phyloP scores from a whole-genome alignment of 2,888 invertebrate genomes.

The Tenthredo mesomela region DNA sequence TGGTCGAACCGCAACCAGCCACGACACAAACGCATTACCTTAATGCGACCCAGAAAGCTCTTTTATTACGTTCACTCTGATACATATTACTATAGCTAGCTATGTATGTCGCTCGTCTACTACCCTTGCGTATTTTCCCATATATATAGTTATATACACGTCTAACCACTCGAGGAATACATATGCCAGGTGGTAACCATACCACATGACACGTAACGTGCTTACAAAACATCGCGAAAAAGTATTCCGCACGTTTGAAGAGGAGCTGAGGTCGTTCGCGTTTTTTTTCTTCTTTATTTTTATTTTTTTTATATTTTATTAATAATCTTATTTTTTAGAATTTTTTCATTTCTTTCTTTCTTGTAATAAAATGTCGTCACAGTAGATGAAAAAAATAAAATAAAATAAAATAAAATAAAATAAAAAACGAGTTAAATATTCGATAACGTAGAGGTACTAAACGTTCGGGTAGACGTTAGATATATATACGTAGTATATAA shows the following conservation, averaged over 20 bases:
- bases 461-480: neutral
- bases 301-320: neutral
- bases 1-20: constrained; percentile 46
- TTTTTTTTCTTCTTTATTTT: neutral
- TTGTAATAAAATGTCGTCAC: too few species aligned
- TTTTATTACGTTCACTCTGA: constrained; percentile 68
- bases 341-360: neutral
- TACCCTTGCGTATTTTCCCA: neutral
- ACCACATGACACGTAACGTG: constrained; percentile 15
- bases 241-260: neutral
- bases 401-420: too few species aligned
- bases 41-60: constrained; percentile 74
- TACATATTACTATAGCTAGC: constrained; percentile 44
- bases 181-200: constrained; percentile 25
- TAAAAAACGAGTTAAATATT: too few species aligned
- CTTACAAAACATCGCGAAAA: constrained; percentile 15
- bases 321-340: neutral
- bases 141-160: neutral
- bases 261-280: neutral
- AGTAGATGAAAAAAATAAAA: too few species aligned
- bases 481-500: neutral
- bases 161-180: neutral
- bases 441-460: neutral
- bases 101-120: neutral
- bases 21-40: constrained; percentile 70